These are phyloP conservation scores for Parasteatoda lunata DNA, from an alignment of 2,888 invertebrate genomes.

Conservation along the genomic window DNA sequence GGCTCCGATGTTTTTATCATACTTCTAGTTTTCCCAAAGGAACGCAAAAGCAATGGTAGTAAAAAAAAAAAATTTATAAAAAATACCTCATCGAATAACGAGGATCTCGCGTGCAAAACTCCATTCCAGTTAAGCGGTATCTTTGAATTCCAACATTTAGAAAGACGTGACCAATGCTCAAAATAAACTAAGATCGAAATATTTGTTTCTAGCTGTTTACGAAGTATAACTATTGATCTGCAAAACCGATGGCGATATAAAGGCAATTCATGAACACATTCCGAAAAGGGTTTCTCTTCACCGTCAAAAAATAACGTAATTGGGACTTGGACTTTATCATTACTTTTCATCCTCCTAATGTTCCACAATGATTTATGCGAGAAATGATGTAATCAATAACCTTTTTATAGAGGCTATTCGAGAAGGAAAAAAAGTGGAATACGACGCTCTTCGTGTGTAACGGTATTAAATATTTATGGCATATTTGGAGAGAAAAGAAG, in stretches of 20 bases:
- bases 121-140: conserved; percentile 45
- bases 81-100: conserved; percentile 35
- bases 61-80: background rate
- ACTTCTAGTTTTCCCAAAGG: conserved; percentile 24
- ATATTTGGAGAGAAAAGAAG: background rate
- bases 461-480: background rate
- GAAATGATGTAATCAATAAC: background rate
- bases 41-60: conserved; percentile 12
- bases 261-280: background rate
- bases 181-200: conserved; percentile 62
- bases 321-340: conserved; percentile 16
- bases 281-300: background rate
- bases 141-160: conserved; percentile 53
- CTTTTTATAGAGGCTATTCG: background rate
- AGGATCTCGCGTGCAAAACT: conserved; percentile 51
- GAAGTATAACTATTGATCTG: conserved; percentile 55
- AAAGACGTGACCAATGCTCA: conserved; percentile 39
- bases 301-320: conserved; percentile 39
- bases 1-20: conserved; percentile 34
- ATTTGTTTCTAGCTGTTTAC: conserved; percentile 55
- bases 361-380: conserved; percentile 26
- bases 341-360: conserved; percentile 24
- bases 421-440: background rate
- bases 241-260: conserved; percentile 27
- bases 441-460: background rate